Evolutionary conservation across 2,797 vertebrate genomes (phyloP).

Genomic region (Psittacula echo): DNA sequence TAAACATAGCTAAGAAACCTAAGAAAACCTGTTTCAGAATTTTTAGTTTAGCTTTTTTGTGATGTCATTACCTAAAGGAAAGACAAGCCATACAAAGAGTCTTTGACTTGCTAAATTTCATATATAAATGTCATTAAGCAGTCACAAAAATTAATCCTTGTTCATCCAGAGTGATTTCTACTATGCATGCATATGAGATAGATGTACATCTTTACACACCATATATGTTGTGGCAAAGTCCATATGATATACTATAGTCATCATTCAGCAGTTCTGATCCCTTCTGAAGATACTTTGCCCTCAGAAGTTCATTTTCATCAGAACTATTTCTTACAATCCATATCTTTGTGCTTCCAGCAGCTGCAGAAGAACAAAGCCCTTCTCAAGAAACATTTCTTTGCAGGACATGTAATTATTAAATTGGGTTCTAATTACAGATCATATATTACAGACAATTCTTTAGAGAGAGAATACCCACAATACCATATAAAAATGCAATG

Average conservation of each 20-base stretch:
- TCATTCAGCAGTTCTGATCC: not conserved
- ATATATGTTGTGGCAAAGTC: not conserved
- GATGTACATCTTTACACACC: not conserved
- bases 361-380: constrained; percentile 56
- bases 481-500: not conserved
- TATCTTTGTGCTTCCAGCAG: constrained; percentile 34
- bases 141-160: not conserved
- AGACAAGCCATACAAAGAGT: not conserved
- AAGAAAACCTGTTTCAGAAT: not conserved
- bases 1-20: not conserved
- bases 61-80: not conserved
- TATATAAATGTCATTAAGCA: not conserved
- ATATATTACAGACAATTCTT: constrained; percentile 46
- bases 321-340: constrained; percentile 8
- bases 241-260: not conserved
- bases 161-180: not conserved
- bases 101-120: not conserved
- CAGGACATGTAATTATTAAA: constrained; percentile 62
- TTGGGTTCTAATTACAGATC: constrained; percentile 57
- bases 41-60: not conserved
- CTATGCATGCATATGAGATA: not conserved
- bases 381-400: constrained; percentile 53
- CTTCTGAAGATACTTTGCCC: not conserved
- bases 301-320: not conserved
- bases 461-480: not conserved